phyloP scores from a whole-genome alignment of 2,113 vertebrate species.

The Nothobranchius furzeri region DNA sequence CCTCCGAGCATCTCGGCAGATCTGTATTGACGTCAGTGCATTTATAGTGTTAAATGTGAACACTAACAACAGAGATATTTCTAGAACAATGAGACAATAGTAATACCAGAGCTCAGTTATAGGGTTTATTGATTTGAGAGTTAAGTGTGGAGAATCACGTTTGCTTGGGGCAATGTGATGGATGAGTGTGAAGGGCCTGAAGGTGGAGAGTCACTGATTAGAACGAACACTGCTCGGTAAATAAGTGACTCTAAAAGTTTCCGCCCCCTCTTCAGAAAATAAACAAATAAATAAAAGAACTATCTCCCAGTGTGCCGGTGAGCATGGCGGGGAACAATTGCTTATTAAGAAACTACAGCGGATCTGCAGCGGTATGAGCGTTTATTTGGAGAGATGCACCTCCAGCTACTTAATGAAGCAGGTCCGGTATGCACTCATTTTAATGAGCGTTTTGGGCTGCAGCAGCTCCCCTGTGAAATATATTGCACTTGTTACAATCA shows the following conservation, averaged over 20 bases:
- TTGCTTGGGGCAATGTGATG: background rate
- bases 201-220: background rate
- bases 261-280: background rate
- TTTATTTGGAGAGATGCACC: slow-evolving; percentile 20
- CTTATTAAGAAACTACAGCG: slow-evolving; percentile 20
- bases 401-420: slow-evolving; percentile 9
- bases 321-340: slow-evolving; percentile 6
- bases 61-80: background rate
- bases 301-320: background rate
- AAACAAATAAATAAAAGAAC: slow-evolving; percentile 4
- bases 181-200: background rate
- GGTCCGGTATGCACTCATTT: slow-evolving; percentile 5
- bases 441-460: slow-evolving; percentile 20
- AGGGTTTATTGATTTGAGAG: background rate
- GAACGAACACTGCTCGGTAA: background rate
- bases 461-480: slow-evolving; percentile 14
- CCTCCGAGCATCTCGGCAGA: background rate
- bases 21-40: slow-evolving; percentile 6
- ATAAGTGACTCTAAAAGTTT: slow-evolving; percentile 10
- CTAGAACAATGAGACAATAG: background rate
- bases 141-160: background rate
- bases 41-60: background rate
- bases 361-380: background rate
- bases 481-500: slow-evolving; percentile 22
- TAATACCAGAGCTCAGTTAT: background rate